Evolutionary conservation across 2,113 vertebrate species (phyloP).

Genomic region (Mirza zaza): DNA sequence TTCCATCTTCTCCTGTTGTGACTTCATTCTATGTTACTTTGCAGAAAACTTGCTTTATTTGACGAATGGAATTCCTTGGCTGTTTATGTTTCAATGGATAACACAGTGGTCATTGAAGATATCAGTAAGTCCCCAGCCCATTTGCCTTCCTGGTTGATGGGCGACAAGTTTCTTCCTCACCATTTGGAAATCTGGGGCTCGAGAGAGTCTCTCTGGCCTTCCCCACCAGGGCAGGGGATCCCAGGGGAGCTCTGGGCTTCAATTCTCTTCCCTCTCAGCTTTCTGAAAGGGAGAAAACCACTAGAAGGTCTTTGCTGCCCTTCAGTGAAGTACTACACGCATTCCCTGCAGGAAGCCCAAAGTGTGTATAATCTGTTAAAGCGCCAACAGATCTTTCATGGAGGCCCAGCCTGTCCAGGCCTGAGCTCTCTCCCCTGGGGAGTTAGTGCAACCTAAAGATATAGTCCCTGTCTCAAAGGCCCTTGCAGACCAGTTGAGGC

Average conservation of each 20-base stretch:
- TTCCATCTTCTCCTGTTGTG: conserved; percentile 28
- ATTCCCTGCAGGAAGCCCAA: neutral
- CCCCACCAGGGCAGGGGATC: neutral
- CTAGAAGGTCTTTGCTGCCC: neutral
- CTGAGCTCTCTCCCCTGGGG: neutral
- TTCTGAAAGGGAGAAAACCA: conserved; percentile 24
- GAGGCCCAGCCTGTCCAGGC: neutral
- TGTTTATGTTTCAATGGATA: conserved; percentile 91
- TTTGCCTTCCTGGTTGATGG: conserved; percentile 27
- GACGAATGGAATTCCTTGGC: conserved; percentile 90
- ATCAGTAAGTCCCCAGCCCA: conserved; percentile 86
- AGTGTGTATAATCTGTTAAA: neutral
- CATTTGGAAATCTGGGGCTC: neutral
- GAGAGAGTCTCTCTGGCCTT: neutral
- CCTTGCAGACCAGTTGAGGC: conserved; percentile 5
- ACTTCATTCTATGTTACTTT: conserved; percentile 72
- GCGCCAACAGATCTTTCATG: neutral
- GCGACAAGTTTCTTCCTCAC: conserved; percentile 15
- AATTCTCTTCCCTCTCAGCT: neutral
- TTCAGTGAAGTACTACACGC: neutral
- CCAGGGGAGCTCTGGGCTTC: neutral
- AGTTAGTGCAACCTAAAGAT: neutral
- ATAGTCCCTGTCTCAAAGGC: neutral
- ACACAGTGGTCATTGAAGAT: conserved; percentile 91
- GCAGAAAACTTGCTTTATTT: conserved; percentile 90